Evolutionary conservation across 2,797 vertebrate genomes (phyloP), one percentile per base, ranked within the genome.

Genomic region (Cuculus canorus): DNA sequence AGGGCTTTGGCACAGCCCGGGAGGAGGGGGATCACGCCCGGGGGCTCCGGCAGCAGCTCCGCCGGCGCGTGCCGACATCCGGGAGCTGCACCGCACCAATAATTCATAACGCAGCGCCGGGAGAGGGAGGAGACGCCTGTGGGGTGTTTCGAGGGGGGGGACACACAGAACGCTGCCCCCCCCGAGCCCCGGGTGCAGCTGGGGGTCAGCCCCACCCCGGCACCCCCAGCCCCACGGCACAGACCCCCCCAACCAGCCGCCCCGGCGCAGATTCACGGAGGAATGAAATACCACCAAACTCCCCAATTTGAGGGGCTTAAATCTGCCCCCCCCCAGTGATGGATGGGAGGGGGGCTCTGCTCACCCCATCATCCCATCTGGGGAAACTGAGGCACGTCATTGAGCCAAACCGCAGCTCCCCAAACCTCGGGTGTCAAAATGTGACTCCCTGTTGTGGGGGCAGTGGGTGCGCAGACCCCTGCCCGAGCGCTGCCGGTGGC

Each of bases 261-360:
- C 33, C 23, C 70, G 25, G 45, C 9, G 4, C 3, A 8, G 70
- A 76, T 56, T 37, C 6, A 2, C 9, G 33, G 73, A 13, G 18
- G 13, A n/a, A 4, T 0, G 0, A 37, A 89, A 24, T 3, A 0
- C 0, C 4, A 63, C 7, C 10, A 32, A 6, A 22, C 3, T 13
- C 32, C 27, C 22, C 30, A 7, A 30, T 2, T 2, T 5, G 0
- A 13, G 21, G 37, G 35, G 2, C 8, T 14, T 12, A 27, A 56
- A 54, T 10, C 41, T n/a, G 1, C 3, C 24, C 28, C 15, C 3
- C 35, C 11, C 3, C 1, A 13, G 33, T 1, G 10, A 13, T 4
- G 7, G 73, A 57, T 9, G 35, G 35, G 35, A 35, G 35, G 35
- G 35, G 35, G 9, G 35, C 35, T 35, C 35, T 35, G 54, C 73